These are phyloP conservation scores for Premnoplex brunnescens DNA, from an alignment of 2,797 vertebrate genomes.

Conservation along the genomic window DNA sequence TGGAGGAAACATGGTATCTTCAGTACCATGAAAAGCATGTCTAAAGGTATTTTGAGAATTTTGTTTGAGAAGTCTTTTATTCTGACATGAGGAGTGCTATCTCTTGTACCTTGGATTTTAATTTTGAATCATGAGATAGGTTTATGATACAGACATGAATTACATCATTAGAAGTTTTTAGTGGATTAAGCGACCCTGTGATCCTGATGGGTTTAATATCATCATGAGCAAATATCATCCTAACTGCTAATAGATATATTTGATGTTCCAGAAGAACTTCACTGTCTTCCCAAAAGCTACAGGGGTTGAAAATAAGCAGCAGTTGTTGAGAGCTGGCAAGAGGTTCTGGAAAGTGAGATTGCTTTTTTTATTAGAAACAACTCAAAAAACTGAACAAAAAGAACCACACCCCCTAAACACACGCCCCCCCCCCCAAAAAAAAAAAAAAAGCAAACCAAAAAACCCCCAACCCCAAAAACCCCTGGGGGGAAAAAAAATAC, in stretches of 20 bases:
- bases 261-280: neutral
- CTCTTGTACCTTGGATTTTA: neutral
- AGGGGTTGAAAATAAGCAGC: neutral
- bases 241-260: neutral
- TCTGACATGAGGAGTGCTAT: accelerated
- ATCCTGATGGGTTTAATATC: neutral
- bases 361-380: neutral
- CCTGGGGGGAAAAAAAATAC: too few relatives aligned
- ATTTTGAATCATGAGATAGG: neutral
- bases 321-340: neutral
- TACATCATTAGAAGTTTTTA: neutral
- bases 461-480: neutral
- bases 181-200: neutral
- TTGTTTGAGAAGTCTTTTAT: neutral
- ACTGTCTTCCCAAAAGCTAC: neutral
- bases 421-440: accelerated
- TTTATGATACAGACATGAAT: neutral
- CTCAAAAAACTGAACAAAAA: neutral
- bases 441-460: neutral
- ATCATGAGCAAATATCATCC: neutral
- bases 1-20: neutral
- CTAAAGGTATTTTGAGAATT: neutral
- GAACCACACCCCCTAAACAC: accelerated
- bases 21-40: neutral
- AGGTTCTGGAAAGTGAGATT: neutral